Evolutionary conservation across 2,888 invertebrate genomes (phyloP).

Genomic region (Pristionchus exspectatus): DNA sequence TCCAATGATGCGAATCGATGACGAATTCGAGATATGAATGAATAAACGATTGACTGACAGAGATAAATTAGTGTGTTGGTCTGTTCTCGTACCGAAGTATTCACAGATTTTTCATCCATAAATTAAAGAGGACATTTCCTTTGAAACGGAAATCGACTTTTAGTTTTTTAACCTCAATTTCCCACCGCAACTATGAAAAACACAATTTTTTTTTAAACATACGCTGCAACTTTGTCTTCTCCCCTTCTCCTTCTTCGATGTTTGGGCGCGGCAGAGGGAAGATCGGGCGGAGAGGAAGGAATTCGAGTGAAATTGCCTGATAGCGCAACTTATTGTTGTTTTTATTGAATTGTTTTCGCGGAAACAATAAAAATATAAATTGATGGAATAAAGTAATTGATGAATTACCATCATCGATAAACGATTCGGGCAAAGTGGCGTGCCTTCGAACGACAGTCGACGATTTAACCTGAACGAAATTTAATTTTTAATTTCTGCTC

Average conservation of each 20-base stretch:
- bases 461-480: background rate
- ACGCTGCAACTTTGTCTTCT: constrained; percentile 29
- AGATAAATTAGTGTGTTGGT: constrained; percentile 17
- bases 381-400: no score
- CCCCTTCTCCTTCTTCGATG: constrained; percentile 35
- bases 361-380: background rate
- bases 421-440: background rate
- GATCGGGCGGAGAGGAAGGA: background rate
- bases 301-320: constrained; percentile 24
- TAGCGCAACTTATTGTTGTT: background rate
- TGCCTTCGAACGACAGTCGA: constrained; percentile 4
- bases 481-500: background rate
- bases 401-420: constrained; percentile 8
- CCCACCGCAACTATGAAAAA: background rate
- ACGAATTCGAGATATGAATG: constrained; percentile 39
- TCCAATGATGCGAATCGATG: background rate
- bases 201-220: background rate
- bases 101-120: background rate
- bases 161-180: no score
- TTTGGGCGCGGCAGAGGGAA: background rate
- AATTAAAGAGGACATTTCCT: background rate
- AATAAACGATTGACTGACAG: constrained; percentile 43
- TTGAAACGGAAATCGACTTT: background rate
- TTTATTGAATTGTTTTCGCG: background rate
- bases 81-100: background rate